Conservation (phyloP, 1,140 invertebrate species). For the Caligus rogercresseyi region DNA sequence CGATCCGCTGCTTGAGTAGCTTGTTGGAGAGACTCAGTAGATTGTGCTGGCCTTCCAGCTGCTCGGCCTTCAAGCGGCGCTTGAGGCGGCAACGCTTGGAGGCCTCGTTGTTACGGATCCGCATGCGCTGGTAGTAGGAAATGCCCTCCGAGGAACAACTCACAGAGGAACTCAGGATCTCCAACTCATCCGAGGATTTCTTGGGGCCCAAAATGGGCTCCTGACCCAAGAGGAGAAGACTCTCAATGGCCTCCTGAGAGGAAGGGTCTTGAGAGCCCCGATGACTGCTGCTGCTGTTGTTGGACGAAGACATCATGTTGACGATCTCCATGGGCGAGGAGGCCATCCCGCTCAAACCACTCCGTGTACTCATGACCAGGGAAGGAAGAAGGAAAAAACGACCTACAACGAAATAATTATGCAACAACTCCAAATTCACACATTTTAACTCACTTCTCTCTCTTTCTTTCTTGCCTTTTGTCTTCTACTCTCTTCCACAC, state of each 20-base stretch:
- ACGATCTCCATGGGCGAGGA: background rate
- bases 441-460: background rate
- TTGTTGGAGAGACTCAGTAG: constrained; percentile 3
- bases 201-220: background rate
- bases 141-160: background rate
- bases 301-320: background rate
- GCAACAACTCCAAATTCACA: background rate
- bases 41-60: background rate
- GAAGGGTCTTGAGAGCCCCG: background rate
- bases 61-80: constrained; percentile 9
- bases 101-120: constrained; percentile 18
- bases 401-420: background rate
- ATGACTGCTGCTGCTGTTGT: background rate
- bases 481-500: background rate
- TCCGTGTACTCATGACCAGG: too few species aligned
- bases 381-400: too few species aligned
- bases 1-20: constrained; percentile 1
- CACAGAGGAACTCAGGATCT: background rate
- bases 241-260: background rate
- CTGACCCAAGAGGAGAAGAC: background rate
- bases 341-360: background rate
- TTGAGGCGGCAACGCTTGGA: constrained; percentile 17
- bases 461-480: background rate
- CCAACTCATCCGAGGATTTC: background rate
- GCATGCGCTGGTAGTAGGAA: constrained; percentile 16